Evolutionary conservation across 1,140 invertebrate species (phyloP).

Genomic region (Cherax quadricarinatus): DNA sequence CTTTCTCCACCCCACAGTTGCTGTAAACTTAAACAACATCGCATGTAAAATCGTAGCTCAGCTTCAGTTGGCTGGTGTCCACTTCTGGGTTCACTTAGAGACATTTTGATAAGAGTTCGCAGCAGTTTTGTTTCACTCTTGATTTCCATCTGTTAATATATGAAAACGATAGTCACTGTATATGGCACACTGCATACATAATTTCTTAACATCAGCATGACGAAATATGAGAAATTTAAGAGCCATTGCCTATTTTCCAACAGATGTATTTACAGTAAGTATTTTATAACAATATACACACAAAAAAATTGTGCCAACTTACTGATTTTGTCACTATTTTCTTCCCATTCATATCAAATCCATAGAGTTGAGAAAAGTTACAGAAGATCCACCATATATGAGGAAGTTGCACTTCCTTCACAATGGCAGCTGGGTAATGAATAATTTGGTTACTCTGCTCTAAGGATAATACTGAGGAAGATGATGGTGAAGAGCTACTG

Average conservation of each 20-base stretch:
- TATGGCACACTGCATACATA: too few relatives aligned
- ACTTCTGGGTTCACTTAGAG: conserved; percentile 38
- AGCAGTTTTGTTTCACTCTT: conserved; percentile 67
- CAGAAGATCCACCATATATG: conserved; percentile 71
- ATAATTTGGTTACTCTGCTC: conserved; percentile 1
- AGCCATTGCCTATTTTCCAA: too few relatives aligned
- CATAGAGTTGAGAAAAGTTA: conserved; percentile 58
- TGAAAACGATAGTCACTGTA: background rate
- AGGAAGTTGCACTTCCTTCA: conserved; percentile 72
- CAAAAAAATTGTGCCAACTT: background rate
- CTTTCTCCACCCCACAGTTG: conserved; percentile 64
- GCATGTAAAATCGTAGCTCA: conserved; percentile 63
- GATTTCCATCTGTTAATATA: conserved; percentile 45
- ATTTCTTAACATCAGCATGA: too few relatives aligned
- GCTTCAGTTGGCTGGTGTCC: conserved; percentile 61
- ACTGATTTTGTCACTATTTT: conserved; percentile 19
- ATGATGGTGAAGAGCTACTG: background rate
- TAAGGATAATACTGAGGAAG: background rate
- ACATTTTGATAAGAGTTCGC: conserved; percentile 57
- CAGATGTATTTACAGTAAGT: background rate
- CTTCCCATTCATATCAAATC: conserved; percentile 53
- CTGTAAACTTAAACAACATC: conserved; percentile 58
- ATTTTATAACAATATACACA: background rate
- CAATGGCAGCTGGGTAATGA: conserved; percentile 35
- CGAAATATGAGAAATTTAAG: too few relatives aligned